Evolutionary conservation across 2,113 vertebrate species (phyloP).

Genomic region (Perca fluviatilis): DNA sequence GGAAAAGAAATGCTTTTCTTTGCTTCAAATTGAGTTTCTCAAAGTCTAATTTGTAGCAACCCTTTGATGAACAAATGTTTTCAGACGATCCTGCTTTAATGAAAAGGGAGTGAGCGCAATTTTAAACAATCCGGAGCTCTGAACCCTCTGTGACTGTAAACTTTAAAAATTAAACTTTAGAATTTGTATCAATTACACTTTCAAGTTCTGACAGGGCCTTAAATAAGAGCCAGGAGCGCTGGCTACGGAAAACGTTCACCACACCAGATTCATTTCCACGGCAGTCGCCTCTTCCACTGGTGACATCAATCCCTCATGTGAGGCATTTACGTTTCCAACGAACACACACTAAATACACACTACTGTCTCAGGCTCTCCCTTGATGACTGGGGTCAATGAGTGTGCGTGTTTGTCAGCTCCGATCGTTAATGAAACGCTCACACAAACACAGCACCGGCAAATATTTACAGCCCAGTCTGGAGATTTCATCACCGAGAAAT

Average conservation of each 20-base stretch:
- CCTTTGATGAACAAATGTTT: slow-evolving; percentile 85
- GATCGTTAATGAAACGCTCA: slow-evolving; percentile 83
- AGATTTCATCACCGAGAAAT: slow-evolving; percentile 80
- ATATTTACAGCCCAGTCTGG: slow-evolving; percentile 82
- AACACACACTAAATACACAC: slow-evolving; percentile 71
- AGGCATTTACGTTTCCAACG: slow-evolving; percentile 76
- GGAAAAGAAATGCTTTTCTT: slow-evolving; percentile 77
- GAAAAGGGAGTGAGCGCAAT: slow-evolving; percentile 82
- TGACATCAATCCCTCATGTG: slow-evolving; percentile 80
- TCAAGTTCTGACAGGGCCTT: slow-evolving; percentile 79
- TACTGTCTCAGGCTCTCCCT: slow-evolving; percentile 71
- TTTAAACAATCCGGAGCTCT: slow-evolving; percentile 83
- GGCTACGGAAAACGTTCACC: slow-evolving; percentile 72
- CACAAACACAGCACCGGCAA: slow-evolving; percentile 82
- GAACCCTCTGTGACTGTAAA: slow-evolving; percentile 85
- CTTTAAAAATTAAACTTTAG: slow-evolving; percentile 82
- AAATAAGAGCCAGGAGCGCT: slow-evolving; percentile 77
- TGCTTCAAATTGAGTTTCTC: slow-evolving; percentile 83
- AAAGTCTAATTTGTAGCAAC: slow-evolving; percentile 82
- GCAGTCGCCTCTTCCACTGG: slow-evolving; percentile 68
- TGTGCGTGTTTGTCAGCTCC: slow-evolving; percentile 81
- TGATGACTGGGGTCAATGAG: slow-evolving; percentile 74
- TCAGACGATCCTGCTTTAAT: slow-evolving; percentile 82
- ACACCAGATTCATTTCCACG: slow-evolving; percentile 76
- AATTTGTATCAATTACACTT: slow-evolving; percentile 84